Evolutionary conservation across 2,113 vertebrate species (phyloP).

Genomic region (Gasterosteus nipponicus): DNA sequence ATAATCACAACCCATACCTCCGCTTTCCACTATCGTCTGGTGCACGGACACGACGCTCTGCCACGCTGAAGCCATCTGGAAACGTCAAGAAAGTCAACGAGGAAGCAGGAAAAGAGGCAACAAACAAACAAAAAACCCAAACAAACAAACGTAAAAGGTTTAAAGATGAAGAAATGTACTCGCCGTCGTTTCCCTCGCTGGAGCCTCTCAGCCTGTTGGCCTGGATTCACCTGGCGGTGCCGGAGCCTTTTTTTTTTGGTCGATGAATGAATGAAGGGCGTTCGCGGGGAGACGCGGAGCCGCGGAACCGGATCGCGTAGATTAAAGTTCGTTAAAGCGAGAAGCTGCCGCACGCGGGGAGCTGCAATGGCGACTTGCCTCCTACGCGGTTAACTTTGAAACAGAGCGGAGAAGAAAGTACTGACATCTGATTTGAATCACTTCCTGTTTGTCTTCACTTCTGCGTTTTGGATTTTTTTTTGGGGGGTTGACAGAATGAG

Average conservation of each 20-base stretch:
- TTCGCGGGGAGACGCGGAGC: not conserved
- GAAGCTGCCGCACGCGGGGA: not conserved
- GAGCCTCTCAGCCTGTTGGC: not conserved
- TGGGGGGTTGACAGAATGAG: not conserved
- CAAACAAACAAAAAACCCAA: no score
- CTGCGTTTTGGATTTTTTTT: not conserved
- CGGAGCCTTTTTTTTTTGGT: no score
- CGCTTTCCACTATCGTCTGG: conserved; percentile 75
- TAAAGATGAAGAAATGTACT: not conserved
- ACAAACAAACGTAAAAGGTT: not conserved
- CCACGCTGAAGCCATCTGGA: conserved; percentile 75
- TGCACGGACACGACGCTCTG: conserved; percentile 68
- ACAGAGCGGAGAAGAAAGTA: not conserved
- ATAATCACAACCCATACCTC: conserved; percentile 62
- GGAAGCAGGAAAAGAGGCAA: not conserved
- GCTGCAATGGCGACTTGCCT: not conserved
- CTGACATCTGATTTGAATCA: conserved; percentile 2
- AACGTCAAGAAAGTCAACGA: not conserved
- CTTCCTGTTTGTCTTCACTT: conserved; percentile 8
- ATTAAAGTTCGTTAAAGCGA: not conserved
- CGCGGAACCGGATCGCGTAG: not conserved
- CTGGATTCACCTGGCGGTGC: not conserved
- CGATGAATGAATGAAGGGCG: not conserved
- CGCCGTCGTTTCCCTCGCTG: not conserved
- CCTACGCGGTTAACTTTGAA: not conserved